phyloP scores from a whole-genome alignment of 2,888 invertebrate species.

The Tanytarsus gracilentus region DNA sequence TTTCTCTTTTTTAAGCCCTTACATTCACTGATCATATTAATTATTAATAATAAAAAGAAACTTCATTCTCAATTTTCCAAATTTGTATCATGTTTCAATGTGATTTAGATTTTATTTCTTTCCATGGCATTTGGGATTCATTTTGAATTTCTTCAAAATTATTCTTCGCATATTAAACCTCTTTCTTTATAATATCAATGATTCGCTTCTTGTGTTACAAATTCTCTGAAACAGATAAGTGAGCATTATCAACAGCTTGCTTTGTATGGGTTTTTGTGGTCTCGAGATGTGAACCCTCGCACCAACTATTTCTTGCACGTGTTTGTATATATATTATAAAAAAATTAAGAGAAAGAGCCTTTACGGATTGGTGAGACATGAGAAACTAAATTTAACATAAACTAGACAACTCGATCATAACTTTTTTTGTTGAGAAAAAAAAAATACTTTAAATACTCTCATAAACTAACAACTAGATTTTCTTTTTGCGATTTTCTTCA shows the following conservation, averaged over 20 bases:
- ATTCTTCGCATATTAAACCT: not conserved
- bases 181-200: not conserved
- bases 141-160: not conserved
- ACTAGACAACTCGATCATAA: conserved; percentile 15
- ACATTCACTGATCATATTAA: too few relatives aligned
- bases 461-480: too few relatives aligned
- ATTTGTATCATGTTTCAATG: not conserved
- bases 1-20: not conserved
- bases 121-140: not conserved
- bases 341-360: not conserved
- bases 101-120: not conserved
- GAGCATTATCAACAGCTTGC: conserved; percentile 18
- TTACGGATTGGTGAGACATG: not conserved
- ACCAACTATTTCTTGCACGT: not conserved
- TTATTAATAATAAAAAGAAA: not conserved
- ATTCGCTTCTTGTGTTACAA: not conserved
- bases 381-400: not conserved
- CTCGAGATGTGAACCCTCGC: too few relatives aligned
- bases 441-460: too few relatives aligned
- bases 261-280: conserved; percentile 2
- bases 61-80: not conserved
- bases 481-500: too few relatives aligned
- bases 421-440: too few relatives aligned
- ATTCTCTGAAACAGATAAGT: conserved; percentile 11
- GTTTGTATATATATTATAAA: not conserved